Evolutionary conservation across 1,140 invertebrate species (phyloP), one percentile per base, ranked within the genome.

Genomic region (Trachymyrmex septentrionalis): DNA sequence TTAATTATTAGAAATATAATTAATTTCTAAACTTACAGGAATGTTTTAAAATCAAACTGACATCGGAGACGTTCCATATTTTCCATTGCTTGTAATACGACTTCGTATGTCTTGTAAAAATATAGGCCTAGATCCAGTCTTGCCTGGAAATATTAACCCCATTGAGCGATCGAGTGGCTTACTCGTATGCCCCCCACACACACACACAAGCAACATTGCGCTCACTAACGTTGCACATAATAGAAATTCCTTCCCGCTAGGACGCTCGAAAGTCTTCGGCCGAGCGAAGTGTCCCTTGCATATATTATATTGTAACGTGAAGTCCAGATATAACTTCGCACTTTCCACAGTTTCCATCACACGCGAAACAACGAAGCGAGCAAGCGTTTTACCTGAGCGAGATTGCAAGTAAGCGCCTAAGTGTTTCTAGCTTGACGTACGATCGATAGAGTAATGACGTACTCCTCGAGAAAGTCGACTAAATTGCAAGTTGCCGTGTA

Each of bases 281-380:
- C 48, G 19, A 66, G 6, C 44, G 61, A 53, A 27, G 48, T 67
- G 63, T 80, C 48, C 50, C 30, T 44, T 24, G 21, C 50, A 55
- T n/a, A 63, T 5, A 63, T 19, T 16, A 77, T 16, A 77, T 80
- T 67, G 77, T 53, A 80, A 76, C 14, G 34, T 34, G 30, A 64
- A 64, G 27, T 21, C 75, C 5, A 48, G 12, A 10, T 9, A 55
- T 53, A 78, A 80, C n/a, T 27, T 55, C 30, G 64, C 30, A 71
- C 50, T 81, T 81, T 81, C 77, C 77, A 81, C 5, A 69, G 30
- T 69, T 71, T 81, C 50, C 64, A 24, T 19, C n/a, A 5, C 77
- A 24, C 48, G 12, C 10, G 44, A 71, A 38, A 67, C 27, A 21
- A 53, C n/a, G 55, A 19, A 21, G 9, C 5, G n/a, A 38, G 44